Conservation (phyloP, 1,140 invertebrate genomes). For the Dreissena rostriformis region DNA sequence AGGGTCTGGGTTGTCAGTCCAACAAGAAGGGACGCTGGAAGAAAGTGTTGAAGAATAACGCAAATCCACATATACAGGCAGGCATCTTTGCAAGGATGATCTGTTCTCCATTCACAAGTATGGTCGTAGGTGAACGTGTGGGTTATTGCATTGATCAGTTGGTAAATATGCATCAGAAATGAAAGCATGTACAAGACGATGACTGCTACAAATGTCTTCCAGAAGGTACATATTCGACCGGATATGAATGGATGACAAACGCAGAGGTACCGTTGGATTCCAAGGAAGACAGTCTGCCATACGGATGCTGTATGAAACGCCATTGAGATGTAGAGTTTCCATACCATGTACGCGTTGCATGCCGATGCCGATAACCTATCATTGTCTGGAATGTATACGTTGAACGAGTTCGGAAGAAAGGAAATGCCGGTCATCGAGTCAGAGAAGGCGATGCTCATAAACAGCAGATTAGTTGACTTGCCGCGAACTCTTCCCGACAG, state of each 20-base stretch:
- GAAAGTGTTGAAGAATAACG: slow-evolving; percentile 20
- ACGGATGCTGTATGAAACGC: slow-evolving; percentile 51
- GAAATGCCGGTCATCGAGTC: slow-evolving; percentile 50
- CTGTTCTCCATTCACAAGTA: slow-evolving; percentile 18
- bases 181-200: slow-evolving; percentile 8
- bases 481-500: slow-evolving; percentile 17
- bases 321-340: slow-evolving; percentile 26
- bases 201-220: slow-evolving; percentile 38
- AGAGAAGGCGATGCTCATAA: slow-evolving; percentile 45
- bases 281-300: slow-evolving; percentile 43
- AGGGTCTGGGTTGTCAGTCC: slow-evolving; percentile 27
- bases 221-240: slow-evolving; percentile 31
- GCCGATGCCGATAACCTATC: neutral
- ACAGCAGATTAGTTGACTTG: slow-evolving; percentile 45
- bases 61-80: slow-evolving; percentile 51
- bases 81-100: slow-evolving; percentile 25
- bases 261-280: slow-evolving; percentile 51
- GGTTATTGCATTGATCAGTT: slow-evolving; percentile 18
- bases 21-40: slow-evolving; percentile 33
- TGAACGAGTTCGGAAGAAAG: slow-evolving; percentile 27
- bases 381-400: slow-evolving; percentile 13
- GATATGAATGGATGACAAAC: slow-evolving; percentile 55
- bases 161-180: slow-evolving; percentile 27
- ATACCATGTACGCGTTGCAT: slow-evolving; percentile 29
- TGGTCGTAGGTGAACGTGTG: neutral